A percentile compares a stretch with the other conserved stretches of the same genome.
Evolutionary conservation across 2,888 invertebrate genomes (phyloP).

Genomic region (Aquatica leii): DNA sequence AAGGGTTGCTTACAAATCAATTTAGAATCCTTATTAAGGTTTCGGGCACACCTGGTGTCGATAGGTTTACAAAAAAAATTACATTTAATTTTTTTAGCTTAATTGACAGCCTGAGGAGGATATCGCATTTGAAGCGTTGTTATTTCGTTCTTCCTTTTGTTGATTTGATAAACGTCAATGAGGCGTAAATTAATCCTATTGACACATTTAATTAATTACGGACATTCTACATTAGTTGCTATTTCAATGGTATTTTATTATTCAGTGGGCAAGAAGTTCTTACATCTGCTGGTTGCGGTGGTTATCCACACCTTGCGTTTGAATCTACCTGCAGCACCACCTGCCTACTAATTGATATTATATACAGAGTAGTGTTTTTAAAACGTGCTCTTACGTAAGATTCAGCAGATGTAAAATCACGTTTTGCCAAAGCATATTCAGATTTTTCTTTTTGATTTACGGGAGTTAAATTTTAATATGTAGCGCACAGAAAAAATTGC

Average conservation of each 20-base stretch:
- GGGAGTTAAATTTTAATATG: neutral
- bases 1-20: slow-evolving; percentile 3
- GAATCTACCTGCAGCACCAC: slow-evolving; percentile 31
- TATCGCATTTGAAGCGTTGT: too few species aligned
- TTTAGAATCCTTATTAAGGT: slow-evolving; percentile 7
- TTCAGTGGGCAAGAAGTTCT: slow-evolving; percentile 16
- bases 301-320: slow-evolving; percentile 36
- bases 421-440: slow-evolving; percentile 13
- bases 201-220: neutral
- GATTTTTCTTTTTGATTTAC: slow-evolving; percentile 9
- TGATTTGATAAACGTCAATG: too few species aligned
- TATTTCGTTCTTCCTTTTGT: too few species aligned
- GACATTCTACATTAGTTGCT: slow-evolving; percentile 10
- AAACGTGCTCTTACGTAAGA: slow-evolving; percentile 22
- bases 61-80: neutral
- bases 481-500: neutral
- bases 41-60: slow-evolving; percentile 1
- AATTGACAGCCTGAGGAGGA: too few species aligned
- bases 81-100: neutral
- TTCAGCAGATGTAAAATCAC: slow-evolving; percentile 26
- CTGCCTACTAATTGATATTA: slow-evolving; percentile 37
- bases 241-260: slow-evolving; percentile 11
- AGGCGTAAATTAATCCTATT: too few species aligned
- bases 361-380: slow-evolving; percentile 5
- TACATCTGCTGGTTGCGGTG: slow-evolving; percentile 34